These are phyloP conservation scores for Strix uralensis DNA, from an alignment of 2,113 vertebrate genomes.

Conservation along the genomic window DNA sequence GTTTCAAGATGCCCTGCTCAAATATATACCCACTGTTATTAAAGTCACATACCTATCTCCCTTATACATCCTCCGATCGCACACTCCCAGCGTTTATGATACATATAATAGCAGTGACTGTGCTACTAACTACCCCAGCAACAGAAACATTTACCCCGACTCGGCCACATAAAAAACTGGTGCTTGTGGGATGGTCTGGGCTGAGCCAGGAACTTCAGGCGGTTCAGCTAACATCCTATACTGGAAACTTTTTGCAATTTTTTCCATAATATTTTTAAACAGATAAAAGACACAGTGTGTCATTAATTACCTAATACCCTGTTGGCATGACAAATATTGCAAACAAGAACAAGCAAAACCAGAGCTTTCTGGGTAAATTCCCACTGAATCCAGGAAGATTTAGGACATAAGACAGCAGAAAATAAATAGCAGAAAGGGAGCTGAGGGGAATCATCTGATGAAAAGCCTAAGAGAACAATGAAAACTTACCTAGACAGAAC, in stretches of 20 bases:
- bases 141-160: background rate
- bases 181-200: background rate
- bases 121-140: background rate
- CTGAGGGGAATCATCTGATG: background rate
- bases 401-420: background rate
- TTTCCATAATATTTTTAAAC: conserved; percentile 1
- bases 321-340: background rate
- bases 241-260: conserved; percentile 1
- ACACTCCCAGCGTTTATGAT: background rate
- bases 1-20: background rate
- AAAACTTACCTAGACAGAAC: conserved; percentile 27
- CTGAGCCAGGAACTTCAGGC: conserved; percentile 3
- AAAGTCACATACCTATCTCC: background rate
- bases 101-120: background rate
- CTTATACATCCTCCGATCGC: background rate
- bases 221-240: background rate
- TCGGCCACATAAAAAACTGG: background rate
- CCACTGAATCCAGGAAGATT: background rate
- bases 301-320: background rate
- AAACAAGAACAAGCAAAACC: background rate
- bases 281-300: background rate
- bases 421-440: background rate
- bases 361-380: background rate
- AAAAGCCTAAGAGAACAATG: background rate
- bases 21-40: background rate